Conservation (phyloP, 2,888 invertebrate genomes). For the Ichneumoninae sp. region DNA sequence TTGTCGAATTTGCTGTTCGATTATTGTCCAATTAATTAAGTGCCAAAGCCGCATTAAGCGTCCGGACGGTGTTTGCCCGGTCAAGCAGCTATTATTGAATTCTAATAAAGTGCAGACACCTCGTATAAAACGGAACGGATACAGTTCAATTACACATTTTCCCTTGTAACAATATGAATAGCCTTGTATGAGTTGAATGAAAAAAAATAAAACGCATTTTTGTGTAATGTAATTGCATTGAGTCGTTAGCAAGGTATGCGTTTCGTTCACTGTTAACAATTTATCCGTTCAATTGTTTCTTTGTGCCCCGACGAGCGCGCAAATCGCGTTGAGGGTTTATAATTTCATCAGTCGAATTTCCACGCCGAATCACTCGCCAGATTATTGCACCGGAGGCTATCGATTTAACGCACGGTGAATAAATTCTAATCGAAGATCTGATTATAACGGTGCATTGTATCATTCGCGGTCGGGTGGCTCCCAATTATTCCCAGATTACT, state of each 20-base stretch:
- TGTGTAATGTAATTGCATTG: background rate
- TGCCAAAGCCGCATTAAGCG: conserved; percentile 8
- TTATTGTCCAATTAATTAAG: conserved; percentile 34
- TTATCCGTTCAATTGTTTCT: conserved; percentile 6
- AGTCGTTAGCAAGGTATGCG: background rate
- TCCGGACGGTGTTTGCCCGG: background rate
- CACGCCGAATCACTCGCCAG: background rate
- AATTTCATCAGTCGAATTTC: conserved; percentile 31
- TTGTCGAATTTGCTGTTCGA: background rate
- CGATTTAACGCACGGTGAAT: conserved; percentile 46
- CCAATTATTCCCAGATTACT: conserved; percentile 31
- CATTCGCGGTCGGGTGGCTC: conserved; percentile 38
- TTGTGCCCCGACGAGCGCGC: background rate
- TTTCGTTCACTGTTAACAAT: background rate
- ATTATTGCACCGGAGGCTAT: background rate
- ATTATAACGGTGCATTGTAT: conserved; percentile 45
- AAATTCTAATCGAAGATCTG: conserved; percentile 54
- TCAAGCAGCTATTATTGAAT: conserved; percentile 27
- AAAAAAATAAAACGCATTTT: background rate
- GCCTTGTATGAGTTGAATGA: background rate
- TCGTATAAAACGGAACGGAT: background rate
- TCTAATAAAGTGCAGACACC: background rate
- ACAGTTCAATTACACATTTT: conserved; percentile 5
- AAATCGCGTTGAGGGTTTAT: conserved; percentile 7
- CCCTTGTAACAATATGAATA: background rate